These are phyloP conservation scores for Megalops cyprinoides DNA, from an alignment of 2,797 vertebrate species.

Conservation along the genomic window DNA sequence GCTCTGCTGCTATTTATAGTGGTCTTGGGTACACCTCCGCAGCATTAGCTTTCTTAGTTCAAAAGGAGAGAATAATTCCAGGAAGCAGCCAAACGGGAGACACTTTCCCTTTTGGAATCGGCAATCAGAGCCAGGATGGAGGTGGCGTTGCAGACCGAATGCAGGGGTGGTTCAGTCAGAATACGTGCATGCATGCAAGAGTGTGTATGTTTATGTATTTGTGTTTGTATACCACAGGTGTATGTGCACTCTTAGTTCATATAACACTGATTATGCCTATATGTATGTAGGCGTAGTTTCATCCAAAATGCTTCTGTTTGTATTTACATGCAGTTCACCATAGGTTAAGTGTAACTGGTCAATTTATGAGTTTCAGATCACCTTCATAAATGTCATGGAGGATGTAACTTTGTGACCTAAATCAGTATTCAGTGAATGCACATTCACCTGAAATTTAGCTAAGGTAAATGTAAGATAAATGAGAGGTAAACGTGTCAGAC, in stretches of 20 bases:
- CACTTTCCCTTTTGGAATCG: slow-evolving; percentile 39
- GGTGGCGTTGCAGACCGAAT: slow-evolving; percentile 3
- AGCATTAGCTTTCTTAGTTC: slow-evolving; percentile 29
- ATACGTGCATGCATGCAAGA: slow-evolving; percentile 20
- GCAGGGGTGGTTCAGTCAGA: background rate
- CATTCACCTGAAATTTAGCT: background rate
- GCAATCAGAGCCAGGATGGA: slow-evolving; percentile 32
- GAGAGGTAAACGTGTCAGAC: background rate
- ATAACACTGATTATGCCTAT: too few relatives aligned
- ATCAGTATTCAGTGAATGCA: background rate
- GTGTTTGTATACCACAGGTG: slow-evolving; percentile 17
- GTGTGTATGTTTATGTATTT: slow-evolving; percentile 25
- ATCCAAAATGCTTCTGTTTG: background rate
- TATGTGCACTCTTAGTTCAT: too few relatives aligned
- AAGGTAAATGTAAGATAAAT: background rate
- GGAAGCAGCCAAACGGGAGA: slow-evolving; percentile 50
- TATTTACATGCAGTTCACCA: background rate
- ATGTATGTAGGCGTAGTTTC: too few relatives aligned
- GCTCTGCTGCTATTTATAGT: slow-evolving; percentile 48
- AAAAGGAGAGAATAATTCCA: slow-evolving; percentile 49
- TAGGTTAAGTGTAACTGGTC: too few relatives aligned
- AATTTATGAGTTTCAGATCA: too few relatives aligned
- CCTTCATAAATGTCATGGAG: too few relatives aligned
- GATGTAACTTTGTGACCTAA: too few relatives aligned
- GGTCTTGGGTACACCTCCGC: slow-evolving; percentile 38